Conservation (phyloP, 2,888 invertebrate genomes). For the Athalia rosae region DNA sequence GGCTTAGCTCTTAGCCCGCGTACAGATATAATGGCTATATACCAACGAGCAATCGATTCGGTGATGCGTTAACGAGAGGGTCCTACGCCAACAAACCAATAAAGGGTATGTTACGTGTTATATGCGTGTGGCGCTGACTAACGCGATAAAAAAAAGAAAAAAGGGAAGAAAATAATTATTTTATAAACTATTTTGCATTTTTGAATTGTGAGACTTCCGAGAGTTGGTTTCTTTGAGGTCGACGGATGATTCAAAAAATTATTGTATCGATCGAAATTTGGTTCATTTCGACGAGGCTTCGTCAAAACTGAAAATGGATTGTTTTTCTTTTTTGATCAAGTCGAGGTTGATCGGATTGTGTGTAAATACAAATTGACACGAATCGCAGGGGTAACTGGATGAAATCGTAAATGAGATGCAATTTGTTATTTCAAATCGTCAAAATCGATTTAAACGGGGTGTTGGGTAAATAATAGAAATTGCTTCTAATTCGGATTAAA, state of each 20-base stretch:
- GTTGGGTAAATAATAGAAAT: constrained; percentile 30
- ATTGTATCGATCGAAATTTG: too few relatives aligned
- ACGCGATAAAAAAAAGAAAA: constrained; percentile 36
- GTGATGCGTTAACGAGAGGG: constrained; percentile 39
- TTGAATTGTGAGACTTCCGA: too few relatives aligned
- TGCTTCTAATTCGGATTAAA: background rate
- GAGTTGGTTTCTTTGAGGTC: too few relatives aligned
- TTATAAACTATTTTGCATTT: background rate
- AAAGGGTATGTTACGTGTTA: background rate
- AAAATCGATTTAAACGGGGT: background rate
- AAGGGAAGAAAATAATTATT: background rate
- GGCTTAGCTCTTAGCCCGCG: too few relatives aligned
- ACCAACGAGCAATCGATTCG: constrained; percentile 20
- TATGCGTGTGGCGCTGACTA: constrained; percentile 20
- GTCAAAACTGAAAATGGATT: too few relatives aligned
- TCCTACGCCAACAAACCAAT: too few relatives aligned
- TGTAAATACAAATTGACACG: too few relatives aligned
- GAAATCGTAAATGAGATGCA: background rate
- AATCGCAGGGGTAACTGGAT: too few relatives aligned
- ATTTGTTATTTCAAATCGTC: constrained; percentile 4
- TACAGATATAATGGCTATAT: background rate
- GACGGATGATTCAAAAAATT: too few relatives aligned
- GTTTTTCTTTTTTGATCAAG: too few relatives aligned
- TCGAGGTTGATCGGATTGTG: too few relatives aligned
- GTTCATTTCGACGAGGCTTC: too few relatives aligned